These are phyloP conservation scores for Simalia tracyae DNA, from an alignment of 2,797 vertebrate genomes.

Conservation along the genomic window DNA sequence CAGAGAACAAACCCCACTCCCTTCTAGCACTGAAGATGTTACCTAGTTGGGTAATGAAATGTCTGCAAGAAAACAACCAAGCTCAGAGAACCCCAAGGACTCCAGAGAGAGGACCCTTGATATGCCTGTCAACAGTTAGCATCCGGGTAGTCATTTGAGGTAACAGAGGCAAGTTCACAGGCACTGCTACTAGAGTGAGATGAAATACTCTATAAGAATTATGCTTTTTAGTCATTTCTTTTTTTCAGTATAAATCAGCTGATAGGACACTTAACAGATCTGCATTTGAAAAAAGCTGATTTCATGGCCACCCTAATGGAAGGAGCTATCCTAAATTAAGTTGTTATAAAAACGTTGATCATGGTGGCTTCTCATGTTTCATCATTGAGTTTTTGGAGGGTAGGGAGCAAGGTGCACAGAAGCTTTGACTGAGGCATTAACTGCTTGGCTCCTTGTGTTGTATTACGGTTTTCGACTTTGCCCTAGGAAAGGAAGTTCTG, in stretches of 20 bases:
- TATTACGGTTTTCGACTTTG: neutral
- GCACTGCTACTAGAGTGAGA: neutral
- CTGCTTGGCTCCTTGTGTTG: neutral
- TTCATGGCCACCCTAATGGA: neutral
- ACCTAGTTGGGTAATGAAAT: too few relatives aligned
- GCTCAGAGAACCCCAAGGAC: too few relatives aligned
- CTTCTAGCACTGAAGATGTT: too few relatives aligned
- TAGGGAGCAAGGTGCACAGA: neutral
- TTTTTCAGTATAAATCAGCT: neutral
- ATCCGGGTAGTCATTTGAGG: neutral
- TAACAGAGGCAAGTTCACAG: neutral
- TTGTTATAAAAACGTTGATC: slow-evolving; percentile 2
- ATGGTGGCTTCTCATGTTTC: neutral
- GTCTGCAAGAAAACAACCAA: too few relatives aligned
- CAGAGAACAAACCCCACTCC: too few relatives aligned
- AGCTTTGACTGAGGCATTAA: slow-evolving; percentile 4
- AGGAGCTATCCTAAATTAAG: neutral
- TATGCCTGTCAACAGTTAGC: neutral
- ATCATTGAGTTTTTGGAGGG: neutral
- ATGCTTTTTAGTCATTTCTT: neutral
- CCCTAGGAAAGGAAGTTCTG: slow-evolving; percentile 13
- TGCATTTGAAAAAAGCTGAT: neutral
- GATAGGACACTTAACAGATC: neutral
- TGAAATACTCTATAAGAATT: neutral
- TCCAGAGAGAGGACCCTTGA: neutral